phyloP scores from a whole-genome alignment of 2,113 vertebrate genomes.

The Zosterops lateralis region DNA sequence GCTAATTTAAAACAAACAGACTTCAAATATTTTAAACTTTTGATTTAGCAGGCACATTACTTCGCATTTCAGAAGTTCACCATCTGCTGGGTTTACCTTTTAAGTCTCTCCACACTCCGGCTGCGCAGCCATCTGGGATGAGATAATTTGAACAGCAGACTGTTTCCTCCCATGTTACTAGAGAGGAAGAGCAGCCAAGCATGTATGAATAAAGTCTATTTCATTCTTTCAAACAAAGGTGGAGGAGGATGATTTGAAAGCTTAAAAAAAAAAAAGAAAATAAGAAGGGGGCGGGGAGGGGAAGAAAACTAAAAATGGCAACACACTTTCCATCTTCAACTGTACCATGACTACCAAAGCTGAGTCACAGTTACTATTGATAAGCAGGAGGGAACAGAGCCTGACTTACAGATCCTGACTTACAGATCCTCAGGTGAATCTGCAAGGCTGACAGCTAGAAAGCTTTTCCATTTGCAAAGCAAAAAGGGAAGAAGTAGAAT shows the following conservation, averaged over 20 bases:
- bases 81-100: slow-evolving; percentile 68
- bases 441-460: slow-evolving; percentile 23
- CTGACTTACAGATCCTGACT: slow-evolving; percentile 13
- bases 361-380: slow-evolving; percentile 57
- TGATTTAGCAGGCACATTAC: slow-evolving; percentile 57
- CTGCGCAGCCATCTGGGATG: slow-evolving; percentile 66
- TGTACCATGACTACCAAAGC: slow-evolving; percentile 41
- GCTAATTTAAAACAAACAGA: slow-evolving; percentile 58
- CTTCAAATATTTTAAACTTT: slow-evolving; percentile 60
- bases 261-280: not conserved
- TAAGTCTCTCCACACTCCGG: slow-evolving; percentile 54
- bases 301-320: slow-evolving; percentile 41
- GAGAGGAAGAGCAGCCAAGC: slow-evolving; percentile 68
- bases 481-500: not conserved
- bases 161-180: slow-evolving; percentile 67
- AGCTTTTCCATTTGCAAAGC: not conserved
- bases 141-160: slow-evolving; percentile 67
- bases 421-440: slow-evolving; percentile 40
- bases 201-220: slow-evolving; percentile 68
- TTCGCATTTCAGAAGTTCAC: slow-evolving; percentile 58
- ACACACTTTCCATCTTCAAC: not conserved
- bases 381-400: not conserved
- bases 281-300: fast-evolving
- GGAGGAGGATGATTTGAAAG: slow-evolving; percentile 49
- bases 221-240: slow-evolving; percentile 69